phyloP scores from a whole-genome alignment of 2,888 invertebrate species.

The Meghimatium bilineatum region DNA sequence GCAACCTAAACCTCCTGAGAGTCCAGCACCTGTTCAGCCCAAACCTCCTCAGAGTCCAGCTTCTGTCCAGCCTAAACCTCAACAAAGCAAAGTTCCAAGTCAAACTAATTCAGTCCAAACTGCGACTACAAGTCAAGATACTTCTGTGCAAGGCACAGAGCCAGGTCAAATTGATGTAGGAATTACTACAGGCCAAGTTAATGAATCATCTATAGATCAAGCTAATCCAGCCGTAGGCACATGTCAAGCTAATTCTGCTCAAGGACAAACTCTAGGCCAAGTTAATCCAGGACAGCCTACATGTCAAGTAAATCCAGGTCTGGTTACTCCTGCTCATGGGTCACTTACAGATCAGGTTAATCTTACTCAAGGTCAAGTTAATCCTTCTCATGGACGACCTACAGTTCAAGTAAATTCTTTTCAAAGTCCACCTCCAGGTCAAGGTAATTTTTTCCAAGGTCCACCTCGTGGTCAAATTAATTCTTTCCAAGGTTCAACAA shows the following conservation, averaged over 20 bases:
- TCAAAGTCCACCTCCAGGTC: constrained; percentile 5
- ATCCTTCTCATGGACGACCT: constrained; percentile 19
- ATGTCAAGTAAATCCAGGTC: neutral
- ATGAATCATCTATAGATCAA: neutral
- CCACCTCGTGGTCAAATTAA: neutral
- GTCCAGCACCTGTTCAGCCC: neutral
- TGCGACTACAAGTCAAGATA: neutral
- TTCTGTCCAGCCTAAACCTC: constrained; percentile 14
- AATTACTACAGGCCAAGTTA: neutral
- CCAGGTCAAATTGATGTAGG: neutral
- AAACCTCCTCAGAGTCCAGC: neutral
- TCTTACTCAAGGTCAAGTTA: neutral
- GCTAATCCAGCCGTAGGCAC: neutral
- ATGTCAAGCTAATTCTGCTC: constrained; percentile 22
- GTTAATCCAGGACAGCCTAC: neutral
- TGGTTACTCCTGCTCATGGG: constrained; percentile 6
- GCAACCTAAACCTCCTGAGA: neutral
- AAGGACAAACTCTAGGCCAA: constrained; percentile 7
- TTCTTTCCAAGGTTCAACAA: constrained; percentile 11
- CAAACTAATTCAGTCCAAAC: constrained; percentile 27
- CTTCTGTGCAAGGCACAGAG: neutral
- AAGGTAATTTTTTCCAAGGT: neutral
- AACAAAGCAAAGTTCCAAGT: constrained; percentile 18
- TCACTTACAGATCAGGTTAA: neutral
- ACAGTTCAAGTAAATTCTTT: constrained; percentile 33